Conservation (phyloP, 2,888 invertebrate genomes). For the Morinoia aosen region DNA sequence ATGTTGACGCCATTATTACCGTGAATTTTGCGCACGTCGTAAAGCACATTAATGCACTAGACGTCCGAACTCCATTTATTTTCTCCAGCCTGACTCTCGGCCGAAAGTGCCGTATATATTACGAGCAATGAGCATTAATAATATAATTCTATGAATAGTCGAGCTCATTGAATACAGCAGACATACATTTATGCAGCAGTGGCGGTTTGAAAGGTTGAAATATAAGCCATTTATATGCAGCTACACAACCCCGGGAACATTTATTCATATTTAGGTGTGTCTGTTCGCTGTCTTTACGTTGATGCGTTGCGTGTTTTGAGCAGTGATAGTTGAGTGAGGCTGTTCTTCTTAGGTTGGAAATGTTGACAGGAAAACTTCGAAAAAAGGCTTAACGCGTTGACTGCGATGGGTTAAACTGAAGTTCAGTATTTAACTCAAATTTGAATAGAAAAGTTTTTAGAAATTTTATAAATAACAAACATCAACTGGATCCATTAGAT, state of each 20-base stretch:
- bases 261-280: not conserved
- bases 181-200: not conserved
- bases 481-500: too few relatives aligned
- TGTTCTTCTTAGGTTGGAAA: too few relatives aligned
- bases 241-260: not conserved
- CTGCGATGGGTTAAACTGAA: too few relatives aligned
- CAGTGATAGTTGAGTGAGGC: not conserved
- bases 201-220: not conserved
- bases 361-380: too few relatives aligned
- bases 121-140: not conserved
- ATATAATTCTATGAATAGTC: not conserved
- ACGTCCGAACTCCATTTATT: constrained; percentile 2
- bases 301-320: not conserved
- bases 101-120: not conserved
- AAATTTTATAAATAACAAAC: too few relatives aligned
- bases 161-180: not conserved
- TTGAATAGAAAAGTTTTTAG: too few relatives aligned
- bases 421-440: too few relatives aligned
- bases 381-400: too few relatives aligned
- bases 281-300: not conserved
- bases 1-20: not conserved
- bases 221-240: not conserved
- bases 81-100: not conserved
- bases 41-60: not conserved
- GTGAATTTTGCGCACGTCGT: not conserved